Evolutionary conservation across 2,888 invertebrate species (phyloP).

Genomic region (Tanypteryx hageni): DNA sequence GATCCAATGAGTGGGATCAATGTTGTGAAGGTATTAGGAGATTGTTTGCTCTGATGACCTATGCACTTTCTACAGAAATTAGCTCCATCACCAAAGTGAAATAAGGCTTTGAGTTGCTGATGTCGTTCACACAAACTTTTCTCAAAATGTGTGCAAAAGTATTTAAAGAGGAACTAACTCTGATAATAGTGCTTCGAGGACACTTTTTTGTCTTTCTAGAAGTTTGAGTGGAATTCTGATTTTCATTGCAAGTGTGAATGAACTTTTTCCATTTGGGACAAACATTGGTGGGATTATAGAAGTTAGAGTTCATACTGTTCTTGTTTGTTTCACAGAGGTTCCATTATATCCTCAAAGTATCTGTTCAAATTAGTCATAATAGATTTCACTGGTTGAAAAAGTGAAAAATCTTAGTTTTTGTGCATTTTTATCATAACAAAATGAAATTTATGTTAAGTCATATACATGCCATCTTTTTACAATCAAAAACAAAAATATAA

Average conservation of each 20-base stretch:
- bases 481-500: constrained; percentile 57
- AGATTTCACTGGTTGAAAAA: constrained; percentile 55
- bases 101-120: constrained; percentile 30
- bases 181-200: constrained; percentile 54
- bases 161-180: constrained; percentile 40
- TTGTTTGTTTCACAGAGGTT: constrained; percentile 55
- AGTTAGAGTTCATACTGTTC: constrained; percentile 61
- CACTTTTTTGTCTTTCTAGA: constrained; percentile 57
- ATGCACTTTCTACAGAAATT: constrained; percentile 40
- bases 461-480: constrained; percentile 58
- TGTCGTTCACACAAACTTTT: constrained; percentile 38
- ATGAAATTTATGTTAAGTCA: constrained; percentile 61
- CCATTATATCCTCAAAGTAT: constrained; percentile 43
- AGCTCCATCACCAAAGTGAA: constrained; percentile 49
- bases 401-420: constrained; percentile 51
- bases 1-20: constrained; percentile 29
- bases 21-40: constrained; percentile 31
- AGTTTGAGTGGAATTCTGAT: constrained; percentile 55
- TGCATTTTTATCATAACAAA: constrained; percentile 60
- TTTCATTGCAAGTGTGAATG: constrained; percentile 50
- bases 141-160: constrained; percentile 50
- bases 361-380: constrained; percentile 61
- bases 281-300: constrained; percentile 61
- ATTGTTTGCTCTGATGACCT: constrained; percentile 34
- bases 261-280: constrained; percentile 54